Evolutionary conservation across 2,888 invertebrate genomes (phyloP), one percentile per base, ranked within the genome.

Genomic region (Bombyx huttoni): DNA sequence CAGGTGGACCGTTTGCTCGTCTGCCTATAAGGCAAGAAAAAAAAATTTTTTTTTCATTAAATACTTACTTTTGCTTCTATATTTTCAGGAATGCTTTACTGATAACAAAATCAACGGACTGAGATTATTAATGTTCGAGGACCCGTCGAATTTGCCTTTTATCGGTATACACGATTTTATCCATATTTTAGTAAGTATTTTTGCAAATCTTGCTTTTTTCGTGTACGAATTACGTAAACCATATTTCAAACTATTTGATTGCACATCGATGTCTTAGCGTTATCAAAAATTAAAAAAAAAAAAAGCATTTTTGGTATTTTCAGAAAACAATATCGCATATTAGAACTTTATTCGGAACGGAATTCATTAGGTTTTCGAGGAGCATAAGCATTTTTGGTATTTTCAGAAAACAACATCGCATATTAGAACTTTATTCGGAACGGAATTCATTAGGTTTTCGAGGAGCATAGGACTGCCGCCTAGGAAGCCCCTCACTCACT

Each of bases 161-260:
- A 81, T 91, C 12, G 90, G 89, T 48, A 82, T 91, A 6, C 80
- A 68, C 12, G 61, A 84, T 24, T 87, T 86, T 33, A 59, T 78
- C 13, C 85, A 91, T 54, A 89, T 90, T 0, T 65, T 77, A 57
- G 88, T 81, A 59, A 56, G 57, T 50, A 24, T 46, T 2, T 24
- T 24, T 0, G 24, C 24, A 5, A 24, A 24, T 2, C 5, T 5
- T 24, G 24, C 24, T 3, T 5, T 24, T 24, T 24, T 24, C 24
- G 5, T 24, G 5, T 24, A 24, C 5, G 24, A 24, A 24, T 24
- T 24, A 24, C 24, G n/a, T n/a, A n/a, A n/a, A n/a, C n/a, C n/a
- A n/a, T n/a, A n/a, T n/a, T n/a, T n/a, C n/a, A n/a, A n/a, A n/a
- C n/a, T n/a, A n/a, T n/a, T n/a, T n/a, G n/a, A n/a, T n/a, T n/a